phyloP scores from a whole-genome alignment of 2,888 invertebrate species.

The Agapetus fuscipes region DNA sequence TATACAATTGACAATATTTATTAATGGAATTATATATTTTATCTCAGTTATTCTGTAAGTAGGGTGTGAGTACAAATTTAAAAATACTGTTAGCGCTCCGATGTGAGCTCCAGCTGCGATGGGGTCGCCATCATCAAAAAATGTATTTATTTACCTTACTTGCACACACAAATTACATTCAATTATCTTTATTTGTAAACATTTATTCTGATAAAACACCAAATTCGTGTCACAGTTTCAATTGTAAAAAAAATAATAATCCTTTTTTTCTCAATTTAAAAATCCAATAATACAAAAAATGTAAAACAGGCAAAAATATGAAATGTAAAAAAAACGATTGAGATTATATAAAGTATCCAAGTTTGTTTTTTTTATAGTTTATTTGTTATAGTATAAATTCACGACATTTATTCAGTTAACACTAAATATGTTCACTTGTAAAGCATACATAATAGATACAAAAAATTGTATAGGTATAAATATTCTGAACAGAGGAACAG shows the following conservation, averaged over 20 bases:
- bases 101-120: conserved; percentile 35
- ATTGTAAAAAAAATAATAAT: conserved; percentile 22
- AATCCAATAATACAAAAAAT: conserved; percentile 21
- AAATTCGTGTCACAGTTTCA: conserved; percentile 21
- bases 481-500: conserved; percentile 19
- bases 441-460: conserved; percentile 22
- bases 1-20: conserved; percentile 50
- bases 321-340: conserved; percentile 21
- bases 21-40: conserved; percentile 47
- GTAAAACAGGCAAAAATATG: conserved; percentile 21
- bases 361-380: no score
- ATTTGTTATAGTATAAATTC: conserved; percentile 22
- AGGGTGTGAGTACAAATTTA: conserved; percentile 49
- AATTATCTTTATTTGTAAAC: conserved; percentile 21
- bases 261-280: conserved; percentile 21
- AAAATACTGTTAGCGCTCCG: conserved; percentile 34
- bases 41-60: conserved; percentile 48
- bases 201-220: conserved; percentile 22
- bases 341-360: conserved; percentile 23
- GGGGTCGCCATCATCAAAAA: conserved; percentile 38
- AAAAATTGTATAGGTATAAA: no score
- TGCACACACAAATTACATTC: conserved; percentile 23
- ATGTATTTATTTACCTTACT: conserved; percentile 17
- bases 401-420: conserved; percentile 22
- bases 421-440: conserved; percentile 22